Base-by-base conservation (phyloP, 2,888 invertebrate species). In the Acanthococcus lagerstroemiae region DNA sequence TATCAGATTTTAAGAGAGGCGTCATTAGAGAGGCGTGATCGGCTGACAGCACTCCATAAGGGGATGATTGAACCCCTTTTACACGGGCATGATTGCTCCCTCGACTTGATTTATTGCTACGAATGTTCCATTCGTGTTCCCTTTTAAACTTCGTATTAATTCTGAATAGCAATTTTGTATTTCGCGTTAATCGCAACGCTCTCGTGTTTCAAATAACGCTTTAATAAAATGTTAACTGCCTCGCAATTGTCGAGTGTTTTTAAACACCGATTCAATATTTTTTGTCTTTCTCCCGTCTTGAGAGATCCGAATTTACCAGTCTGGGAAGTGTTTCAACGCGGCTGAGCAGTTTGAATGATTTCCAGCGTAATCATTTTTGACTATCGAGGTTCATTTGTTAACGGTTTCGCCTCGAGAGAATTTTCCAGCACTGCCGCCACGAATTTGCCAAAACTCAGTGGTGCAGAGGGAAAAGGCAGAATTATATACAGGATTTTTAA, bases 21-120 rank as follows among this genome's bases (percentile, higher is more conserved):
- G 65, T 65, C 65, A 65, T 65, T 65, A 65, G 65, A 55, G 48
- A 65, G 65, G 65, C 65, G 65, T 65, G 55, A 55, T 65, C 55
- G 65, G 65, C 55, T 65, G 65, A 65, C 65, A 65, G 65, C 55
- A 54, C 63, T 63, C 63, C 63, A 63, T 63, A 63, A 63, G 63
- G 63, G 63, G 63, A 63, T 63, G 63, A 63, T 63, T 63, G 63
- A 63, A 63, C 63, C 63, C 63, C 63, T 63, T 63, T 63, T 63
- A 63, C 63, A 44, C 54, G 22, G 63, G 54, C 63, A 63, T 54
- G 63, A 63, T 63, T 63, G 63, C 63, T 63, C 63, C 63, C 63
- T 63, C 54, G 63, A 54, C 54, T 63, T 63, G 63, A 63, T 63
- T 63, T 63, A 63, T 63, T 63, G 48, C 60, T 25, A 50, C 48